Base-by-base conservation (phyloP, 2,797 vertebrate species). In the Coregonus suidteri region DNA sequence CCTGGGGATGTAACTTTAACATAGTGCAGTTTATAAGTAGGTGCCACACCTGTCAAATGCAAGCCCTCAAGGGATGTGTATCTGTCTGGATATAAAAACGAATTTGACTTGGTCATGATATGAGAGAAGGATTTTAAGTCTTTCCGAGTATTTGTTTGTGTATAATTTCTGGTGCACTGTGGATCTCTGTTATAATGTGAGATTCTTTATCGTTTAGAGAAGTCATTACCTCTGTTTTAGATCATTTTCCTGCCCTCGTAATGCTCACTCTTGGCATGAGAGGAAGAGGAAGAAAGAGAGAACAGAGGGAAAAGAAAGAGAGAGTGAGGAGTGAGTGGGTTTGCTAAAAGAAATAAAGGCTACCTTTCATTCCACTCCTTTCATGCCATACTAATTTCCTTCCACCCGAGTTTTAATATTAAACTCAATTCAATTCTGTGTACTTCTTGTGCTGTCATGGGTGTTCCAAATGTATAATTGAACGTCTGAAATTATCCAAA, bases 41-140 rank as follows among this genome's bases (percentile, higher is more conserved):
- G 77, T 87, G 79, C 84, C 83, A 86, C 90, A 91, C 86, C 89
- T 91, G 90, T 86, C 82, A 82, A 75, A 81, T 47, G 41, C 82
- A 86, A 77, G 31, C n/a, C 41, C 73, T 68, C 66, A 6, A 37
- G 75, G 64, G 37, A 75, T 77, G 31, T 30, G 25, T 20, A 65
- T 15, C 16, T n/a, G 76, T 53, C 37, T 52, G 25, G 30, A 69
- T 68, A 30, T 31, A 71, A 37, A 84, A 6, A 47, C 41, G n/a
- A 0, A 75, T 75, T 83, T 13, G 83, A 84, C 77, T 74, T 71
- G 77, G 75, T 65, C 67, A 25, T 53, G 15, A 35, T 7, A 53
- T 34, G 25, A 47, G 69, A 51, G 5, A 20, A 56, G 18, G 16
- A 41, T 13, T 70, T 41, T 3, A 47, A 70, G 34, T 18, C 7